phyloP scores from a whole-genome alignment of 2,797 vertebrate genomes.

The Myotis pilosus region DNA sequence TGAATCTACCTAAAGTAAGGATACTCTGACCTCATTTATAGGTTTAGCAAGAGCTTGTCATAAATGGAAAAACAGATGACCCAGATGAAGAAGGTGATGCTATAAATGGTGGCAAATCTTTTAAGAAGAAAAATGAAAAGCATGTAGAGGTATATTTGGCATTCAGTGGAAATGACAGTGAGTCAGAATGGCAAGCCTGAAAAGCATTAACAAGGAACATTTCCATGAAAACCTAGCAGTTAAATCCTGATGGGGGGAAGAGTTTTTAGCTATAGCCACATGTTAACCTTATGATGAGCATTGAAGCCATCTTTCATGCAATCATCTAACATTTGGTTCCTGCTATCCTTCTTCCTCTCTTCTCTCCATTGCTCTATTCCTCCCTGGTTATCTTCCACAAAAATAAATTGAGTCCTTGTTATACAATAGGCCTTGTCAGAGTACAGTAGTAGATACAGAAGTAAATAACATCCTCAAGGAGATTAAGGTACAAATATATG shows the following conservation, averaged over 20 bases:
- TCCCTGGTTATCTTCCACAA: neutral
- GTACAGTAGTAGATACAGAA: neutral
- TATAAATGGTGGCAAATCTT: constrained; percentile 30
- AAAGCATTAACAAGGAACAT: neutral
- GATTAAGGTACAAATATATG: neutral
- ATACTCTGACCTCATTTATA: constrained; percentile 36
- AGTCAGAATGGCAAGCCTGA: neutral
- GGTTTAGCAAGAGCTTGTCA: constrained; percentile 47
- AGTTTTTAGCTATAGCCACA: neutral
- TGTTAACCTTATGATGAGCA: neutral
- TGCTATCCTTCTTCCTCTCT: neutral
- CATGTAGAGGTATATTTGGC: neutral
- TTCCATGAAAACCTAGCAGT: neutral
- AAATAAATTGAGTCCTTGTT: neutral
- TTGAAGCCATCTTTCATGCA: neutral
- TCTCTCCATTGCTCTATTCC: neutral
- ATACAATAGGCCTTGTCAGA: neutral
- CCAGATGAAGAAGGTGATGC: neutral
- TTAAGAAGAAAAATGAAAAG: constrained; percentile 39
- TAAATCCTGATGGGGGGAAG: neutral
- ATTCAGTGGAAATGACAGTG: neutral
- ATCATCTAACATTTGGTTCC: neutral
- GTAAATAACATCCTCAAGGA: neutral
- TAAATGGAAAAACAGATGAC: constrained; percentile 47
- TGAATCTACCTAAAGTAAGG: neutral